Conservation (phyloP, 2,797 vertebrate genomes). For the Selene dorsalis region DNA sequence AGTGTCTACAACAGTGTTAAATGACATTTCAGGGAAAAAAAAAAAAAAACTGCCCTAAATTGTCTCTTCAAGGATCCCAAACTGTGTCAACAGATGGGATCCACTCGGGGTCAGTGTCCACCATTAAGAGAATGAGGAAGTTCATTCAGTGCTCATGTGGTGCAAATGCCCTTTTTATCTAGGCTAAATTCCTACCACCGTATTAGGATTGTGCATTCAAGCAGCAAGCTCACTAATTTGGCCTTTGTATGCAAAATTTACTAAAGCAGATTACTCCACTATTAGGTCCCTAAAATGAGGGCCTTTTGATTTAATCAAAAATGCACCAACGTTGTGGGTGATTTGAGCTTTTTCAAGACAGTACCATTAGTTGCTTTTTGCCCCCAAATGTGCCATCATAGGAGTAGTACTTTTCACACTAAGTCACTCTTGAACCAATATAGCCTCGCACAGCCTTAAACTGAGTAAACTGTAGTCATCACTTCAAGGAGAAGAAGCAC, state of each 20-base stretch:
- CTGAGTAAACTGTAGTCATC: constrained; percentile 6
- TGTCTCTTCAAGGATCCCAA: background rate
- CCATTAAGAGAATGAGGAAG: constrained; percentile 1
- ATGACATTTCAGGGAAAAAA: background rate
- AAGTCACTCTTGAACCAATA: constrained; percentile 10
- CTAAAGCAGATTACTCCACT: constrained; percentile 31
- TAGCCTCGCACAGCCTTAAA: background rate
- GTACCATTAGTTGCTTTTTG: background rate
- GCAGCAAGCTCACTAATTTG: constrained; percentile 53
- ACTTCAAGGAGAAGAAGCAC: background rate
- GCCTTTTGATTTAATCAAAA: constrained; percentile 29
- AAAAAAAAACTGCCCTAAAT: background rate
- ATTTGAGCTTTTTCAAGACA: constrained; percentile 1
- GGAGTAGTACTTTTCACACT: constrained; percentile 9
- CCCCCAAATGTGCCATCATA: constrained; percentile 13
- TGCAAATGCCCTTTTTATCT: constrained; percentile 31
- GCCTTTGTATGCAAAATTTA: constrained; percentile 42
- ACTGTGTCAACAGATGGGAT: constrained; percentile 7
- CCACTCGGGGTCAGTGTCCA: constrained; percentile 2
- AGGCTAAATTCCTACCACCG: constrained; percentile 22
- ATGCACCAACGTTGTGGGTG: background rate
- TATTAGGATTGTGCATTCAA: constrained; percentile 52
- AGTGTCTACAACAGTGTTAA: background rate
- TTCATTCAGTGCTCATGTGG: constrained; percentile 17
- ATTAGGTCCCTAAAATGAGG: constrained; percentile 21